These are phyloP conservation scores for Subacronicta megacephala DNA, from an alignment of 2,888 invertebrate species.

Conservation along the genomic window DNA sequence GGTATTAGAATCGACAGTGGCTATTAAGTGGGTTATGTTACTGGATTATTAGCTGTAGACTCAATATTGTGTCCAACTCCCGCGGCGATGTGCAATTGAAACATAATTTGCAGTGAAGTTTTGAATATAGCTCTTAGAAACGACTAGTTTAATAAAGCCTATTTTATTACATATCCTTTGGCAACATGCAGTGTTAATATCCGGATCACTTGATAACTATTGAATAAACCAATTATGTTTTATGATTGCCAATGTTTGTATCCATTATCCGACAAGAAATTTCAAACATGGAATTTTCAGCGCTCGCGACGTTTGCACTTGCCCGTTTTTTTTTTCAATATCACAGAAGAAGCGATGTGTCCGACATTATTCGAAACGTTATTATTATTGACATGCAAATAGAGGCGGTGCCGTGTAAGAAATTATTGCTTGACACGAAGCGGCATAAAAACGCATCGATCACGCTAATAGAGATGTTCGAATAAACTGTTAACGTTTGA, in stretches of 20 bases:
- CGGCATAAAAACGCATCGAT: slow-evolving; percentile 37
- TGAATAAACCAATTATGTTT: too few relatives aligned
- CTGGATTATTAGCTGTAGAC: slow-evolving; percentile 21
- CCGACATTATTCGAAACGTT: slow-evolving; percentile 25
- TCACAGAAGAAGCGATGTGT: slow-evolving; percentile 9
- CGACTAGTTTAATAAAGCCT: too few relatives aligned
- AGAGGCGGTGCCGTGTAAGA: slow-evolving; percentile 38
- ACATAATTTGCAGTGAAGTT: slow-evolving; percentile 23
- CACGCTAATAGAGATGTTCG: slow-evolving; percentile 51
- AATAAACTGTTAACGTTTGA: slow-evolving; percentile 23
- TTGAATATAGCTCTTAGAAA: background rate
- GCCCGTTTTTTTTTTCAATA: slow-evolving; percentile 12
- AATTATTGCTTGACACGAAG: slow-evolving; percentile 58
- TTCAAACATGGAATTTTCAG: background rate
- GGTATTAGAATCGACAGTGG: slow-evolving; percentile 8
- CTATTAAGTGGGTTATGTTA: slow-evolving; percentile 17
- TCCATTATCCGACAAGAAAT: background rate
- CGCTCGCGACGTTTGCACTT: slow-evolving; percentile 1
- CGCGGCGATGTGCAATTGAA: slow-evolving; percentile 17
- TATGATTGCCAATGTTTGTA: too few relatives aligned
- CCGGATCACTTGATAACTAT: too few relatives aligned
- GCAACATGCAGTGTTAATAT: too few relatives aligned
- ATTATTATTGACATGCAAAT: slow-evolving; percentile 44
- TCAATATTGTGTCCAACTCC: slow-evolving; percentile 10
- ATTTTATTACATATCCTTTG: too few relatives aligned